Conservation (phyloP, 2,797 vertebrate genomes). For the Hirundo rustica region DNA sequence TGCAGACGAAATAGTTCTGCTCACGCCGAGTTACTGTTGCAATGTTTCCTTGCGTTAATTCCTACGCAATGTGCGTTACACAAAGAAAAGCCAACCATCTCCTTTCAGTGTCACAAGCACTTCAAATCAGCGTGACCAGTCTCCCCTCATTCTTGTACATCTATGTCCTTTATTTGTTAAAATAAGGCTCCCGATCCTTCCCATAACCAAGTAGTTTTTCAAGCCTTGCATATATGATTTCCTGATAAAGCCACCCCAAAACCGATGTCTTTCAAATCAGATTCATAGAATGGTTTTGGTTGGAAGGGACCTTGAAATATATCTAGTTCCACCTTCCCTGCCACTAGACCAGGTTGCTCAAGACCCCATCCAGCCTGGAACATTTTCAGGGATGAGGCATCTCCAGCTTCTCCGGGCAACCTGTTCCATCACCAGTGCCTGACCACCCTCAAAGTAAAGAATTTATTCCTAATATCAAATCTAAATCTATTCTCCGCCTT, state of each 20-base stretch:
- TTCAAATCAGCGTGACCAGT: neutral
- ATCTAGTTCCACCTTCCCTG: neutral
- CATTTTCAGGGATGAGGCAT: neutral
- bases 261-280: neutral
- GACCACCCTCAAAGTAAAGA: neutral
- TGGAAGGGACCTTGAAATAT: neutral
- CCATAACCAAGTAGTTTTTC: neutral
- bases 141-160: neutral
- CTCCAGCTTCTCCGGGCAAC: too few relatives aligned
- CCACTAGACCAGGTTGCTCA: neutral
- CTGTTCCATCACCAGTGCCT: neutral
- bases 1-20: neutral
- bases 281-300: neutral
- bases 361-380: neutral
- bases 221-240: neutral
- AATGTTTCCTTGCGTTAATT: neutral
- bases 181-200: rapidly evolving
- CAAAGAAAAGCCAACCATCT: neutral
- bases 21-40: neutral
- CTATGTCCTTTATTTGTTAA: neutral
- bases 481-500: neutral
- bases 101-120: neutral
- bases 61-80: neutral
- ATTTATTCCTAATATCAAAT: neutral
- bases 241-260: neutral